Percentiles rank a stretch among this genome's conserved stretches.
Conservation (phyloP, 2,888 invertebrate genomes). For the Phengaris arion region DNA sequence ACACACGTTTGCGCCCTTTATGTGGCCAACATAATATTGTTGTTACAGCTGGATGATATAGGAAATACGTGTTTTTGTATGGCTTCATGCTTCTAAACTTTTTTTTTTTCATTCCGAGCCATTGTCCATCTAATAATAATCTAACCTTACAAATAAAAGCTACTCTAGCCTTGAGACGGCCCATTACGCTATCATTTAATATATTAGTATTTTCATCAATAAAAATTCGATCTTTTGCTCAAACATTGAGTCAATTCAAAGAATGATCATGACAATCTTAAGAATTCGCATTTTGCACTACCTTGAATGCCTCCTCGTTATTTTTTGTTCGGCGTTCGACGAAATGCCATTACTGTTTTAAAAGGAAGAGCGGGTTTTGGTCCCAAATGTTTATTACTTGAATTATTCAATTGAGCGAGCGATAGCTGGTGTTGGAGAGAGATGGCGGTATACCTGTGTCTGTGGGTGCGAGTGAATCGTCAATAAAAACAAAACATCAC, state of each 20-base stretch:
- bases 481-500: slow-evolving; percentile 29
- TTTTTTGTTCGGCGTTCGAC: slow-evolving; percentile 43
- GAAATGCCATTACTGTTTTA: slow-evolving; percentile 43
- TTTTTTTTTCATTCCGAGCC: no score
- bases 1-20: background rate
- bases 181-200: background rate
- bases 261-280: slow-evolving; percentile 41
- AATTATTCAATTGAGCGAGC: slow-evolving; percentile 47
- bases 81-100: background rate
- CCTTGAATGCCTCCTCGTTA: slow-evolving; percentile 44
- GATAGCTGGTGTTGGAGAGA: slow-evolving; percentile 38
- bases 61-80: background rate
- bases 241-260: slow-evolving; percentile 34
- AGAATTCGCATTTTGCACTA: slow-evolving; percentile 47
- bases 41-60: background rate
- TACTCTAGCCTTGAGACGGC: background rate
- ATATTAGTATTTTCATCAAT: background rate
- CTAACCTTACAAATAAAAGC: background rate
- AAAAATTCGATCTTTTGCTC: background rate
- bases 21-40: background rate
- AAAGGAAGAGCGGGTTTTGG: slow-evolving; percentile 43
- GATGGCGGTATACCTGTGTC: slow-evolving; percentile 32
- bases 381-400: slow-evolving; percentile 46
- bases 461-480: slow-evolving; percentile 29
- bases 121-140: no score